Percentiles rank a stretch among this genome's conserved stretches.
Conservation (phyloP, 2,113 vertebrate genomes). For the Henicopernis longicauda region DNA sequence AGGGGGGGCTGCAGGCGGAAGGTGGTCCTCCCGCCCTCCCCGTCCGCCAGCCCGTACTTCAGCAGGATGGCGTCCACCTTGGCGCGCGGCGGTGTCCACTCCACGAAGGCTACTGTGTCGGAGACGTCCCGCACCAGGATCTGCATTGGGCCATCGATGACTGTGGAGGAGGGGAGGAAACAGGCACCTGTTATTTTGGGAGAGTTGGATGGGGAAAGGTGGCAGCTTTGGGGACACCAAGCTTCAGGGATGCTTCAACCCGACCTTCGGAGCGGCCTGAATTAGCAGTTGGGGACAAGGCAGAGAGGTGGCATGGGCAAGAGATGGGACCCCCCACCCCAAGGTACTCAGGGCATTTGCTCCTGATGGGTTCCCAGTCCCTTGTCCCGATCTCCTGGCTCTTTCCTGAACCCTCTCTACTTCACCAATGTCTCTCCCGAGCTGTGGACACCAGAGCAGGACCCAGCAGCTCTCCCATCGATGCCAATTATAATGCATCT, state of each 20-base stretch:
- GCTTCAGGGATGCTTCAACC: neutral
- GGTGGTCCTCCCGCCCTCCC: conserved; percentile 84
- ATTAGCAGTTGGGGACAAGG: neutral
- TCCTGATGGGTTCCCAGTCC: neutral
- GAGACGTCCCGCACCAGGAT: conserved; percentile 91
- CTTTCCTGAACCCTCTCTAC: neutral
- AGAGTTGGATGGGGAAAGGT: neutral
- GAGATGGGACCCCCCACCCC: rapidly evolving
- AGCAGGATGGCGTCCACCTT: conserved; percentile 91
- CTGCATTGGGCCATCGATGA: conserved; percentile 90
- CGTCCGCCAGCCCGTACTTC: conserved; percentile 84
- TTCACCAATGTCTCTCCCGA: neutral
- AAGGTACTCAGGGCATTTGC: neutral
- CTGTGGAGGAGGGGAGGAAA: conserved; percentile 56
- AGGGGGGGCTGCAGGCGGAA: conserved; percentile 93
- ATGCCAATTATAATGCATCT: neutral
- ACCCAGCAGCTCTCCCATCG: neutral
- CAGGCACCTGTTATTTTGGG: neutral
- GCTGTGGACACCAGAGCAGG: neutral
- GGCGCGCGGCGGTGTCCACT: conserved; percentile 89
- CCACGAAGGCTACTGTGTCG: conserved; percentile 93
- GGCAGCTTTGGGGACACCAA: neutral
- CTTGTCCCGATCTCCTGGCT: neutral
- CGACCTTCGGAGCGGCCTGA: neutral
- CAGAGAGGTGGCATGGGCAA: neutral